Conservation (phyloP, 2,888 invertebrate species). For the Polymixis lichenea region DNA sequence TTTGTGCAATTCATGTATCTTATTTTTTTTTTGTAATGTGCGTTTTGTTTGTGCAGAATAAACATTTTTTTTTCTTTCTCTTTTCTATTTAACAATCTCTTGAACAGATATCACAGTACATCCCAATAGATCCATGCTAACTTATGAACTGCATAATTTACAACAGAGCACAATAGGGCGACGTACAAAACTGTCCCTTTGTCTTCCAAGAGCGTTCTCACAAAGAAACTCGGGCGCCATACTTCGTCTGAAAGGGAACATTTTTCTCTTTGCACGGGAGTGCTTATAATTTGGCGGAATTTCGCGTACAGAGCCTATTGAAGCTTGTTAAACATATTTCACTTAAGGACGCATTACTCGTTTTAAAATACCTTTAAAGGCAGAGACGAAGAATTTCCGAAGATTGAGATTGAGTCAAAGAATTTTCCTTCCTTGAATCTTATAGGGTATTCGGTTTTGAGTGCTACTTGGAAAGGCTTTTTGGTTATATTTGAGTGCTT, state of each 20-base stretch:
- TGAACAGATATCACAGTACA: constrained; percentile 10
- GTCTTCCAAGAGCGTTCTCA: constrained; percentile 65
- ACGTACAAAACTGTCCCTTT: constrained; percentile 68
- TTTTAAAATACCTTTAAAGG: constrained; percentile 36
- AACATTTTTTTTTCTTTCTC: background rate
- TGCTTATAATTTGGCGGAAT: constrained; percentile 67
- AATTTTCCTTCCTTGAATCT: constrained; percentile 13
- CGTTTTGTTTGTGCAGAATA: background rate
- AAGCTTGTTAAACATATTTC: constrained; percentile 35
- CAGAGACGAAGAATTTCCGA: constrained; percentile 8
- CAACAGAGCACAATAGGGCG: constrained; percentile 58
- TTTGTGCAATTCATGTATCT: too few relatives aligned
- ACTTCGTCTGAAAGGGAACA: constrained; percentile 61
- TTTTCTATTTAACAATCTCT: background rate
- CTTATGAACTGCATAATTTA: constrained; percentile 70
- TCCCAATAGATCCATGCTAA: constrained; percentile 58
- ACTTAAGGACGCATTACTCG: constrained; percentile 22
- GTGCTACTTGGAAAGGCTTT: constrained; percentile 24
- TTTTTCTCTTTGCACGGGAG: constrained; percentile 64
- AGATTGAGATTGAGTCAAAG: constrained; percentile 9
- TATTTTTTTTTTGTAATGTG: too few relatives aligned
- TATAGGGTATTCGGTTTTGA: constrained; percentile 13
- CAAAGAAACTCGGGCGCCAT: constrained; percentile 67
- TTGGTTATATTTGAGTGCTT: constrained; percentile 35
- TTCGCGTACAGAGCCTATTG: constrained; percentile 31